These are phyloP conservation scores for Scatophagus argus DNA, from an alignment of 2,113 vertebrate species.

Conservation along the genomic window DNA sequence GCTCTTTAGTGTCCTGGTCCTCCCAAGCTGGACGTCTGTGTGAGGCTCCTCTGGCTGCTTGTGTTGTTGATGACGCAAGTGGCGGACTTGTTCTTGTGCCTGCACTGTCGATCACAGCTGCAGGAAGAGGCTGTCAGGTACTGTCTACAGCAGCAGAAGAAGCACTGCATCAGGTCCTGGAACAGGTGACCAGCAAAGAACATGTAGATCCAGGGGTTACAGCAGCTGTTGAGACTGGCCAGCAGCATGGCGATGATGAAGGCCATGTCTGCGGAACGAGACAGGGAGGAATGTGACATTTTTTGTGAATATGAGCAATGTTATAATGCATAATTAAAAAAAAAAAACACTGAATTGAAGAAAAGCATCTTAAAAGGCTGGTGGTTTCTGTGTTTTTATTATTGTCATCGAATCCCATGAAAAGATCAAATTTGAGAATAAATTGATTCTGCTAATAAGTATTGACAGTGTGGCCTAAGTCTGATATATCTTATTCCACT, in stretches of 20 bases:
- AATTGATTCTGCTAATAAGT: no score
- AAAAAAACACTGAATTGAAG: no score
- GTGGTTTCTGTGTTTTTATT: neutral
- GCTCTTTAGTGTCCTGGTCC: constrained; percentile 28
- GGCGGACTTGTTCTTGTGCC: constrained; percentile 87
- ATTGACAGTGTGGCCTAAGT: no score
- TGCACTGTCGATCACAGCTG: constrained; percentile 75
- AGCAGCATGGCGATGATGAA: constrained; percentile 95
- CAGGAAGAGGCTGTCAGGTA: constrained; percentile 77
- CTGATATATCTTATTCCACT: neutral
- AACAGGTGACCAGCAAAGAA: constrained; percentile 93
- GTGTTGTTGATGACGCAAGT: constrained; percentile 86
- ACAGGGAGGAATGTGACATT: neutral
- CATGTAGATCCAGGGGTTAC: constrained; percentile 99
- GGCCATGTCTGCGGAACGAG: constrained; percentile 80
- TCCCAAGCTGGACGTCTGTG: constrained; percentile 72
- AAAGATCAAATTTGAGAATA: neutral
- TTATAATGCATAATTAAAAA: neutral
- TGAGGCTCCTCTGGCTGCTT: constrained; percentile 86
- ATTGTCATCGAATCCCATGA: neutral
- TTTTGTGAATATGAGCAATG: neutral
- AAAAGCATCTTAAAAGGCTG: no score
- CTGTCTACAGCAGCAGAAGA: constrained; percentile 87
- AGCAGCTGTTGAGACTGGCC: constrained; percentile 97
- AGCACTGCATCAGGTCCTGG: constrained; percentile 85